Conservation (phyloP, 2,888 invertebrate species). For the Tetragonula carbonaria region DNA sequence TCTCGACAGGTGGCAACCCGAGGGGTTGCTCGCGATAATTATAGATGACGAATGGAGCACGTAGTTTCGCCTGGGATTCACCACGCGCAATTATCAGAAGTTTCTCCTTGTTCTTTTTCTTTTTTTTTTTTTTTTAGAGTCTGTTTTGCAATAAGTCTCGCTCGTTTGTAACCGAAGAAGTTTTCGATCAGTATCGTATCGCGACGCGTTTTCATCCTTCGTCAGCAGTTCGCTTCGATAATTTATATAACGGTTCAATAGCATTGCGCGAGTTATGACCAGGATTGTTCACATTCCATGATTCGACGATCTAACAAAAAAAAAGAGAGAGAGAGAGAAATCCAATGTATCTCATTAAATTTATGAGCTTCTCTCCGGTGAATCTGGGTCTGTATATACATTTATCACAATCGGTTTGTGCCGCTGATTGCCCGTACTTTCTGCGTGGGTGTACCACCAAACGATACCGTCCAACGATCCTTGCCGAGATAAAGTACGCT, state of each 20-base stretch:
- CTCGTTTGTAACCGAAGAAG: not conserved
- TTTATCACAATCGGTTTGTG: constrained; percentile 64
- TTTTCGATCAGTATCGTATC: not conserved
- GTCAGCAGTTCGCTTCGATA: constrained; percentile 8
- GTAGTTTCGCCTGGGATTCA: constrained; percentile 52
- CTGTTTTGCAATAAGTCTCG: not conserved
- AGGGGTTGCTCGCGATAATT: constrained; percentile 59
- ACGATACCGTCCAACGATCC: constrained; percentile 59
- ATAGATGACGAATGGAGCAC: constrained; percentile 66
- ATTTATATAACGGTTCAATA: constrained; percentile 34
- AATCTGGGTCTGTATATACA: constrained; percentile 47
- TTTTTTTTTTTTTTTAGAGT: no score
- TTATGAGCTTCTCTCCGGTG: constrained; percentile 55
- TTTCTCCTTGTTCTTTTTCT: not conserved
- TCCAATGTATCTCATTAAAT: constrained; percentile 54
- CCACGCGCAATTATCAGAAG: not conserved
- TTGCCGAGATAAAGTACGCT: constrained; percentile 49
- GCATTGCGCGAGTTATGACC: constrained; percentile 32
- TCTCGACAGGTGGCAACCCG: constrained; percentile 4
- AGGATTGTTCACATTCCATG: constrained; percentile 46
- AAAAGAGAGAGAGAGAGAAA: constrained; percentile 21
- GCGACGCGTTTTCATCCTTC: not conserved
- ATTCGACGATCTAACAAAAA: constrained; percentile 15
- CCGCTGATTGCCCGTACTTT: constrained; percentile 51
- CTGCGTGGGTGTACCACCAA: constrained; percentile 57